Evolutionary conservation across 1,140 invertebrate species (phyloP), one percentile per base, ranked within the genome.

Genomic region (Mylabris phalerata): DNA sequence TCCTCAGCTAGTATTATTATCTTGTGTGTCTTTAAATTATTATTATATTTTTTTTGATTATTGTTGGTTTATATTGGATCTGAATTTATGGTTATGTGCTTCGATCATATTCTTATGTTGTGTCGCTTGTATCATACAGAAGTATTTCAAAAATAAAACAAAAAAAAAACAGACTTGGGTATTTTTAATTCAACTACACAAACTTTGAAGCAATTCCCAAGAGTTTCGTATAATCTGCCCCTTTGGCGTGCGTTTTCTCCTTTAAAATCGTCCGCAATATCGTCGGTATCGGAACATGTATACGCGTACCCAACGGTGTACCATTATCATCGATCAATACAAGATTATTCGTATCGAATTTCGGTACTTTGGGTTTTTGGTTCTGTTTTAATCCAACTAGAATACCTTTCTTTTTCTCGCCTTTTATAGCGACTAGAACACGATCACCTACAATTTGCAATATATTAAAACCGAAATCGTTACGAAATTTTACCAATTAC

Each of bases 291-390:
- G 97, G 97, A 9, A 93, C 93, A 68, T 90, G 85, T 62, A 99
- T 95, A 60, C 96, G 82, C 3, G 90, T 98, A 25, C 97, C 97
- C 9, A 97, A 75, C 1, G 96, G 95, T 24, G 83, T 89, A 63
- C 94, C 95, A 75, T 86, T 91, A 66, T 98, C 94, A 71, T 98
- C 95, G 51, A 99, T 89, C 0, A 99, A 75, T 1, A 99, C 95
- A 57, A 98, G 73, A 77, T 99, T 99, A 71, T 99, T 99, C 62
- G 86, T 93, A 74, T 99, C 97, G 77, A 93, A 96, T 69, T 88
- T 89, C 0, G 96, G 96, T 38, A 95, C 79, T 73, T 91, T 88
- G 3, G 86, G 72, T 55, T 83, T 81, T 71, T 97, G 92, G 54
- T 82, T 84, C 70, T 93, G 86, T 71, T 93, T 94, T 1, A 92